Percentiles rank a stretch among this genome's conserved stretches.
Conservation (phyloP, 2,797 vertebrate species). For the Pangasius krempfi region DNA sequence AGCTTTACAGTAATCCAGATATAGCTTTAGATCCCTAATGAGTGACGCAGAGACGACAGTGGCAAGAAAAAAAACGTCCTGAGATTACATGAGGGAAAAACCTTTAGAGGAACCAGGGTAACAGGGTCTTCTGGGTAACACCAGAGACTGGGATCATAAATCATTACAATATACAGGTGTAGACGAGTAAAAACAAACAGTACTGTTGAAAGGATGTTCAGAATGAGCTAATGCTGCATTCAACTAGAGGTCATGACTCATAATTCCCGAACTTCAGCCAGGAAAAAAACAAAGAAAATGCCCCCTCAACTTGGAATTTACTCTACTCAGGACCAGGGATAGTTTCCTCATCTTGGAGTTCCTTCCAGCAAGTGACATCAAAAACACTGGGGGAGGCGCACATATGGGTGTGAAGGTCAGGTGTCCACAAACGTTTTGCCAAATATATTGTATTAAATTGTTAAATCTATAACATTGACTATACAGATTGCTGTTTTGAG, state of each 20-base stretch:
- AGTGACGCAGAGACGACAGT: neutral
- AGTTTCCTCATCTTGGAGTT: neutral
- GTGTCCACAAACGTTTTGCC: too few relatives aligned
- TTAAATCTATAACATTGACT: too few relatives aligned
- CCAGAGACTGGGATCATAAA: neutral
- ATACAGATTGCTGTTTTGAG: too few relatives aligned
- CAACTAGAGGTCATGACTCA: neutral
- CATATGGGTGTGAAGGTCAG: neutral
- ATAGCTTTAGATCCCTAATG: neutral
- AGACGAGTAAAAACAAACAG: too few relatives aligned
- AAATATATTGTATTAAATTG: too few relatives aligned
- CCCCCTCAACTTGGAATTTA: neutral
- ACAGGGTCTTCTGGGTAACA: neutral
- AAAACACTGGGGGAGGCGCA: neutral
- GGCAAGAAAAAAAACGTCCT: neutral
- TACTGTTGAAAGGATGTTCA: neutral
- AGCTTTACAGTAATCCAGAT: neutral
- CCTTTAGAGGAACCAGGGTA: neutral
- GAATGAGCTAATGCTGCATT: neutral
- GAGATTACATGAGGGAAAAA: neutral
- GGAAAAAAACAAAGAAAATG: neutral
- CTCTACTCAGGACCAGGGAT: neutral
- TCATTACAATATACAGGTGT: too few relatives aligned
- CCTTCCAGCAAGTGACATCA: neutral
- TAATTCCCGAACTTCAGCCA: neutral